Evolutionary conservation across 2,888 invertebrate genomes (phyloP), one percentile per base, ranked within the genome.

Genomic region (Nipponacmea schrenckii): DNA sequence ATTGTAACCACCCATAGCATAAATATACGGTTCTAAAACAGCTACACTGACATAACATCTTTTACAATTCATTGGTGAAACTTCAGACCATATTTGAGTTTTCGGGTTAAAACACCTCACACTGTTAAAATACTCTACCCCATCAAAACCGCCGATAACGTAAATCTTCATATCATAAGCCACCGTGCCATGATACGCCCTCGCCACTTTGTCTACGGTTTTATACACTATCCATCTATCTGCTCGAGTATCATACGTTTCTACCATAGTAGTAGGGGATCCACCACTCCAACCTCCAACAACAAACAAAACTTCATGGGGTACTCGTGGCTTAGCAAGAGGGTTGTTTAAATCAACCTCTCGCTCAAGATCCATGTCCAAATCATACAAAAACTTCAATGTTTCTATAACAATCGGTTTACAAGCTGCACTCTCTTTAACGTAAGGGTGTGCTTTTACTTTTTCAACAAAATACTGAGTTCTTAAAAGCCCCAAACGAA

Each of bases 361-460:
- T 85, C 94, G 89, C 67, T 91, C 93, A 85, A 92, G 92, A 76
- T 95, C 95, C 92, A 95, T 94, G 90, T 96, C 96, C 85, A 97
- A 91, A 87, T 96, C 96, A 89, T 96, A 96, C 65, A 97, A 91
- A 88, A 96, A 96, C 86, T 94, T 95, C 56, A 97, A 90, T 0
- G 96, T 96, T 88, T 96, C 96, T 48, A 96, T 95, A 76, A 97
- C 94, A 77, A 96, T 92, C 0, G 96, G 96, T 20, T 94, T 92
- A 79, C 96, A 95, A 14, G 93, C 93, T 77, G 95, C 94, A 68
- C 77, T 82, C 66, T 84, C 93, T 15, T 92, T 92, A 0, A 97
- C 95, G 88, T 94, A 96, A 0, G 93, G 93, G 88, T 97, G 95
- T 77, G 94, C 94, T 88, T 88, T 88, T 31, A 90, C 95, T 76